These are phyloP conservation scores for Lophotis ruficrista DNA, from an alignment of 2,113 vertebrate genomes.

Conservation along the genomic window DNA sequence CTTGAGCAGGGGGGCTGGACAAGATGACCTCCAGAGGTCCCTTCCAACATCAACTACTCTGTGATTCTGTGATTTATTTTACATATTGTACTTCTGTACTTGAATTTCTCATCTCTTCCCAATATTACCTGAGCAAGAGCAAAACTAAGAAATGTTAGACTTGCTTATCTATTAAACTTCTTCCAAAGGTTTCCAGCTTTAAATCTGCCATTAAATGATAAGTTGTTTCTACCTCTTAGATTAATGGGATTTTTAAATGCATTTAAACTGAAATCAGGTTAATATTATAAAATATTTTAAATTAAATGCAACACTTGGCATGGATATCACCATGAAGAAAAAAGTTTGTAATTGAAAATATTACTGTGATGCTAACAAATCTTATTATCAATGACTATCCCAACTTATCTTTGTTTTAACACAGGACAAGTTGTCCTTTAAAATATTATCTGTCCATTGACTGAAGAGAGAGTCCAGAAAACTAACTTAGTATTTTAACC, in stretches of 20 bases:
- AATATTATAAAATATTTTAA: conserved; percentile 4
- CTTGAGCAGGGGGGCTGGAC: neutral
- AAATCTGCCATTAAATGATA: neutral
- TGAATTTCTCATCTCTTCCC: neutral
- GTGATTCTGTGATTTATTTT: neutral
- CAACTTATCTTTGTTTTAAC: neutral
- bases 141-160: neutral
- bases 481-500: neutral
- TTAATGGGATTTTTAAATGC: conserved; percentile 10
- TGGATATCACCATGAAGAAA: neutral
- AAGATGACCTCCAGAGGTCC: neutral
- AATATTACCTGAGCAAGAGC: neutral
- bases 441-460: neutral
- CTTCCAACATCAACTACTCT: neutral
- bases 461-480: neutral
- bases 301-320: conserved; percentile 23
- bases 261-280: conserved; percentile 38
- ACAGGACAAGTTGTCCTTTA: neutral
- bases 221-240: neutral
- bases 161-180: neutral
- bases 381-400: neutral
- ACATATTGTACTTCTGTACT: neutral
- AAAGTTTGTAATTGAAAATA: neutral
- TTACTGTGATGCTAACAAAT: neutral
- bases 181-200: neutral